phyloP scores from a whole-genome alignment of 2,888 invertebrate genomes.

The Chironomus tentans region DNA sequence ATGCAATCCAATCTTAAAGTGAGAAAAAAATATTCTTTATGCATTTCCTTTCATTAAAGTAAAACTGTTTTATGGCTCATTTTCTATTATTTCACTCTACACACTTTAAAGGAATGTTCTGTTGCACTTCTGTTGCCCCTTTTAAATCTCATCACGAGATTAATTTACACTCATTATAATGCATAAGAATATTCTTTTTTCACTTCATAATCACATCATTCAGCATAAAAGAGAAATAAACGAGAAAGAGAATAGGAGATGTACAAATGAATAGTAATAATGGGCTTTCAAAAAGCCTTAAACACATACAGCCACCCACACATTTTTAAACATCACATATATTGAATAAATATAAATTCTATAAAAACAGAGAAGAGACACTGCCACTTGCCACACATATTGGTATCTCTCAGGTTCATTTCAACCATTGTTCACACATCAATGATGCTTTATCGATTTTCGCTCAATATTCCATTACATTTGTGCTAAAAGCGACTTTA shows the following conservation, averaged over 20 bases:
- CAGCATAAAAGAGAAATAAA: neutral
- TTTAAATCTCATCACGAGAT: neutral
- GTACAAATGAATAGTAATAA: neutral
- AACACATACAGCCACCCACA: neutral
- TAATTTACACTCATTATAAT: neutral
- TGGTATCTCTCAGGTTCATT: neutral
- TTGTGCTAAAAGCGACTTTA: neutral
- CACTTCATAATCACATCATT: neutral
- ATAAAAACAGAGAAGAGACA: no score
- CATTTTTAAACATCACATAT: neutral
- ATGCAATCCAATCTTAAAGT: neutral
- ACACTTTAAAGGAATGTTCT: no score
- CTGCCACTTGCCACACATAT: neutral
- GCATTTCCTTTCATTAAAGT: no score
- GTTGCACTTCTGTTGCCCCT: neutral
- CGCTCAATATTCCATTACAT: neutral
- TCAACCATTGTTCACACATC: neutral
- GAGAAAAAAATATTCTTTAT: no score
- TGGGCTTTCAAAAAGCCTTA: neutral
- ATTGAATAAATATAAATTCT: no score
- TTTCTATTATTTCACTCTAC: neutral
- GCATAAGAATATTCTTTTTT: neutral
- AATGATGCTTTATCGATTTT: neutral
- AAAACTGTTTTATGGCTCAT: neutral
- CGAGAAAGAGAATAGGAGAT: neutral